Evolutionary conservation across 2,888 invertebrate species (phyloP), one percentile per base, ranked within the genome.

Genomic region (Nemoura dubitans): DNA sequence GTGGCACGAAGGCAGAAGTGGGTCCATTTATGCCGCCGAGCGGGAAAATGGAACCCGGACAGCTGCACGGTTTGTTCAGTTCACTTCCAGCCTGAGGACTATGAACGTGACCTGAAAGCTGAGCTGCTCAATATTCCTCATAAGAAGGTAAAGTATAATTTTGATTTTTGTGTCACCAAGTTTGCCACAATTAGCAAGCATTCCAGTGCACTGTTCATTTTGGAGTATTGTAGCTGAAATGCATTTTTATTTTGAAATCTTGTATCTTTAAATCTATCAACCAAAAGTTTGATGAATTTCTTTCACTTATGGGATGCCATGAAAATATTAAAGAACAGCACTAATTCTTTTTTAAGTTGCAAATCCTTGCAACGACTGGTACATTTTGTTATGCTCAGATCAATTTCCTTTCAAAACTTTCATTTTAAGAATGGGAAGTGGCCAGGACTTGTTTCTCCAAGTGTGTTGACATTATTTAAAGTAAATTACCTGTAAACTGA

Each of bases 61-160:
- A 36, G 59, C 25, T 86, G 59, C 81, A 83, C 26, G 16, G 59
- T 86, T 16, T 86, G 86, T 76, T 86, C 86, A 6, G 83, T 76
- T 25, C 86, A 86, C 43, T 86, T 86, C 76, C 26, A 26, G 28
- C 30, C n/a, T 21, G 83, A 83, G 6, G 86, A 86, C 81, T 86
- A 83, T 28, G 76, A 43, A 10, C n/a, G 83, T 0, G 86, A 86
- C 76, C 42, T 86, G 14, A 28, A 83, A 76, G 86, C 82, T 0
- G 83, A 86, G 42, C 43, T 86, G 36, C 59, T 86, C 25, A 77
- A 77, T 43, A 27, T 59, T 28, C 86, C 86, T 30, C 76, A 59
- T 16, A 83, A 83, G 42, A 86, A 77, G 43, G 81, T 86, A 81
- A 81, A 28, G 25, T 25, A 76, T 76, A 36, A 3, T 10, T 36